Evolutionary conservation across 2,888 invertebrate species (phyloP), one percentile per base, ranked within the genome.

Genomic region (Atrina japonica): DNA sequence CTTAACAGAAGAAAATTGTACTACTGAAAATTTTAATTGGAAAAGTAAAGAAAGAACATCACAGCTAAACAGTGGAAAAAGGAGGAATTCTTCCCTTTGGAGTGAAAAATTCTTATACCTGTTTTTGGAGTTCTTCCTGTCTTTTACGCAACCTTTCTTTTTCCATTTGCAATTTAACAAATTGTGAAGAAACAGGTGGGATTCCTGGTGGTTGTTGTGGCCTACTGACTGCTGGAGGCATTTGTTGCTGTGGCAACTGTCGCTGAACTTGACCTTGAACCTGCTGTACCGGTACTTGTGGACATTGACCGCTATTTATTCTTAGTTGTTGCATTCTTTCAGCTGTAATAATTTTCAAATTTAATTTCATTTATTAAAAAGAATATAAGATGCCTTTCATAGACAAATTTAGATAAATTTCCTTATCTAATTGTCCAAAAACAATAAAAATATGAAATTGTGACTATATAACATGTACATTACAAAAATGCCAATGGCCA

Each of bases 71-170:
- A n/a, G n/a, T n/a, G n/a, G n/a, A n/a, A n/a, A n/a, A n/a, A n/a
- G n/a, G n/a, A n/a, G n/a, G n/a, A n/a, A n/a, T 43, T 43, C 18
- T 43, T 43, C 45, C 16, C 16, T n/a, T 43, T 18, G 5, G 18
- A 18, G 45, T 18, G 1, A 9, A 53, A 21, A 27, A 18, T 53
- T 29, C 23, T 11, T 81, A 83, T 91, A 95, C 95, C 94, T 96
- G 96, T 89, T 95, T 93, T 91, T 95, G 93, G 85, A 97, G 96
- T 92, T 97, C 96, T 91, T 96, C 95, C 91, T 96, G 96, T 83
- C 96, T 93, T 87, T 95, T 94, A 91, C 96, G 96, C 83, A 97
- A 93, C 85, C 95, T 94, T 90, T 97, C 97, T 75, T 96, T 93
- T 92, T 97, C 97, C 89, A 96, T 93, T 90, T 97, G 96, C 82